Conservation (phyloP, 2,797 vertebrate species). For the Podarcis lilfordi region DNA sequence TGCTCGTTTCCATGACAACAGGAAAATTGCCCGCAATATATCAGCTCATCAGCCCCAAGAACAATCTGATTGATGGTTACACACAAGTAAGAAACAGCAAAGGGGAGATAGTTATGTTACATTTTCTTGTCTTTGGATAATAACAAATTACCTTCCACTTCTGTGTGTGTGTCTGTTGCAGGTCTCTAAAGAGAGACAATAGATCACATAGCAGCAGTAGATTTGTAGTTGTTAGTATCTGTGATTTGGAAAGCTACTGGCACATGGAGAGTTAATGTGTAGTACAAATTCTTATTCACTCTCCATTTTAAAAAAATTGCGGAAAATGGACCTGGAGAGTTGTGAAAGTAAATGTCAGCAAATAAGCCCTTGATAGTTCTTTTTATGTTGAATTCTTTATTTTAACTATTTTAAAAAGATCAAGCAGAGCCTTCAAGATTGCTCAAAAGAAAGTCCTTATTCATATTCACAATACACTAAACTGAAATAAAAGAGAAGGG, state of each 20-base stretch:
- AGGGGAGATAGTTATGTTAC: conserved; percentile 45
- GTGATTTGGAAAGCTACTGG: background rate
- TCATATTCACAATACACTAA: background rate
- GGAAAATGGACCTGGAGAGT: background rate
- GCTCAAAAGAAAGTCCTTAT: background rate
- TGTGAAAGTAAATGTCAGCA: background rate
- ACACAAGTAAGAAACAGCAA: conserved; percentile 37
- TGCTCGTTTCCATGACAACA: conserved; percentile 76
- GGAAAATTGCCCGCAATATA: conserved; percentile 68
- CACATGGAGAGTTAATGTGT: background rate
- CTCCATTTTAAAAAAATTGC: background rate
- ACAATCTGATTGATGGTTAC: conserved; percentile 66
- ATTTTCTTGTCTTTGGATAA: conserved; percentile 50
- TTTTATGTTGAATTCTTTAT: background rate
- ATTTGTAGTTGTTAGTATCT: background rate
- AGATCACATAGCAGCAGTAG: background rate
- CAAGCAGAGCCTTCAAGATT: background rate
- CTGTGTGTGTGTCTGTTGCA: background rate
- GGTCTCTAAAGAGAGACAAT: background rate
- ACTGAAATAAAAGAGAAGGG: background rate
- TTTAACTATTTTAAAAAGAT: background rate
- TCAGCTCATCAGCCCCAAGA: conserved; percentile 69
- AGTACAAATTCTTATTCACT: background rate
- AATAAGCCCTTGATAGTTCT: background rate
- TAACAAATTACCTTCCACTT: background rate